Percentiles rank a stretch among this genome's conserved stretches.
phyloP scores from a whole-genome alignment of 2,113 vertebrate species.

The Petrocephalus microphthalmus region DNA sequence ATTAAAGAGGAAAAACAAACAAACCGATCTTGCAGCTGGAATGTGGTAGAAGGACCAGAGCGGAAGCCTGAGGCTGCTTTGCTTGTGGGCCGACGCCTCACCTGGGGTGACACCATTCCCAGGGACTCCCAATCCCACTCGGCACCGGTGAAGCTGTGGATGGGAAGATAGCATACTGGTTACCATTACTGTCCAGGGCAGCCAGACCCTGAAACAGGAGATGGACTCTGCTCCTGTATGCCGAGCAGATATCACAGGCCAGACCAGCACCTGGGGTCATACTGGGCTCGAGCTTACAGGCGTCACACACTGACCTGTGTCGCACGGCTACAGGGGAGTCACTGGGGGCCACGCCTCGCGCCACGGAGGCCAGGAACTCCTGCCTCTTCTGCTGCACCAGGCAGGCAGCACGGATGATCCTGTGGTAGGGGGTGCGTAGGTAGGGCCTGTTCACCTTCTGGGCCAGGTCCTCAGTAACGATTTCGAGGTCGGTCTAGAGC shows the following conservation, averaged over 20 bases:
- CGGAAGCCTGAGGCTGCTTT: not conserved
- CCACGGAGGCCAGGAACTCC: conserved; percentile 93
- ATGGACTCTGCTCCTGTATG: not conserved
- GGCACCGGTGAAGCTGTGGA: conserved; percentile 90
- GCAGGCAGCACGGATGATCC: conserved; percentile 91
- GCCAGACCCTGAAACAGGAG: not conserved
- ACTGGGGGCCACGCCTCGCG: conserved; percentile 89
- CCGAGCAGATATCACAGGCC: not conserved
- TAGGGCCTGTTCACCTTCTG: conserved; percentile 98
- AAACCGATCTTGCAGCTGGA: not conserved
- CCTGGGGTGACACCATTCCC: conserved; percentile 95
- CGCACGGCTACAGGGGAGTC: conserved; percentile 89
- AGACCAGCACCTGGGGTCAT: not conserved
- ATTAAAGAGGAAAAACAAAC: not conserved
- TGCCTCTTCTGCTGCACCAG: conserved; percentile 94
- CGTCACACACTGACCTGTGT: conserved; percentile 73
- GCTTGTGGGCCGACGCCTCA: conserved; percentile 53
- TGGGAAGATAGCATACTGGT: conserved; percentile 51
- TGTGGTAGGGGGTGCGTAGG: conserved; percentile 91
- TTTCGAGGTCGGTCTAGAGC: conserved; percentile 88
- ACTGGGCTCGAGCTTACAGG: not conserved
- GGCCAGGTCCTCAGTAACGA: conserved; percentile 96
- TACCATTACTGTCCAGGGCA: not conserved
- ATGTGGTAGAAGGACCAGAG: not conserved
- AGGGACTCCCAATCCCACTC: conserved; percentile 99